Evolutionary conservation across 2,113 vertebrate genomes (phyloP), one percentile per base, ranked within the genome.

Genomic region (Rissa tridactyla): DNA sequence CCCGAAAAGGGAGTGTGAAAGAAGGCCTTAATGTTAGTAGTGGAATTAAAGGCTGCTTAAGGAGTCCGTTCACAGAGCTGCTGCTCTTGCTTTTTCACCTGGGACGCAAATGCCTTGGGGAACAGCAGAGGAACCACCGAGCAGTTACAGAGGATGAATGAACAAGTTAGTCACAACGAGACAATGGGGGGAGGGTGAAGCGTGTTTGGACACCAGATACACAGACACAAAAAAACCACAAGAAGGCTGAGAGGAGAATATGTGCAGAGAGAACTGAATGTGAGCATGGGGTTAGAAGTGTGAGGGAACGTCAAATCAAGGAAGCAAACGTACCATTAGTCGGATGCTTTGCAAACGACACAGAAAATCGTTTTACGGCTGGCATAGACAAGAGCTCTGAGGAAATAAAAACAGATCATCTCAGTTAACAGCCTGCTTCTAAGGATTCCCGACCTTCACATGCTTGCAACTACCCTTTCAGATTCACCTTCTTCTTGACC

Each of bases 291-390:
- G 96, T 97, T 98, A 97, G 96, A 93, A 96, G 94, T 96, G 97
- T 98, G 98, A 99, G 98, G 98, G 98, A 99, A 98, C 98, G 90
- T 96, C 97, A 98, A 98, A 97, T 98, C 98, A 99, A 97, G 98
- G 98, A 99, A 99, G 99, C 99, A 99, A 99, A 99, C 99, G 98
- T 99, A 99, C 99, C 99, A 99, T 99, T 99, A 99, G 99, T 99
- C 98, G 99, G 99, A 99, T 99, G 99, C 99, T 99, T 99, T 99
- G 99, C 99, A 99, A 99, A 99, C 98, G 99, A 99, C 99, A 99
- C 99, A 99, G 99, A 99, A 99, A 99, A 99, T 99, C 99, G 98
- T 99, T 99, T 99, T 99, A 99, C 99, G 98, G 99, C 99, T 99
- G 99, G 99, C 99, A 99, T 99, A 99, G 99, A 99, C 99, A 99